A percentile compares a stretch with the other conserved stretches of the same genome.
These are phyloP conservation scores for Mirza zaza DNA, from an alignment of 2,113 vertebrate genomes.

Conservation along the genomic window DNA sequence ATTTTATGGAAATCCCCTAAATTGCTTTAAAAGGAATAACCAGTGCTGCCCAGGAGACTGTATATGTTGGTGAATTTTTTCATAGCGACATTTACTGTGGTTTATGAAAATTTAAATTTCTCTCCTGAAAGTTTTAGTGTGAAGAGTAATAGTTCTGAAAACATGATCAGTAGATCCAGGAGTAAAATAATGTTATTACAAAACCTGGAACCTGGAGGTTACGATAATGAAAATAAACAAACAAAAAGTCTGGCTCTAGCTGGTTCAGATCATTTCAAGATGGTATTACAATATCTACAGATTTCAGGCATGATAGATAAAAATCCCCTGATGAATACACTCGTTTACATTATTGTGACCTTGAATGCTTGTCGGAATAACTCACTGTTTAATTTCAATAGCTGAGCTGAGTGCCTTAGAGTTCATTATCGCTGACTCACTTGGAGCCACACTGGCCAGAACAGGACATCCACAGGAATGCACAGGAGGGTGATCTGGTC, in stretches of 20 bases:
- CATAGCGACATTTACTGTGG: background rate
- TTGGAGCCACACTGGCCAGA: constrained; percentile 64
- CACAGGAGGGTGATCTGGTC: constrained; percentile 46
- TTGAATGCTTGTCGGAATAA: constrained; percentile 67
- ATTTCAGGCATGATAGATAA: constrained; percentile 51
- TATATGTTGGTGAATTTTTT: background rate
- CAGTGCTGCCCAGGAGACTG: background rate
- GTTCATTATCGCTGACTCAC: constrained; percentile 64
- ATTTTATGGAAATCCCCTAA: constrained; percentile 22
- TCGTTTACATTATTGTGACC: constrained; percentile 71
- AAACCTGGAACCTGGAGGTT: constrained; percentile 56
- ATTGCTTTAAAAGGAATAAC: constrained; percentile 39
- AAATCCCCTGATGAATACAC: constrained; percentile 68
- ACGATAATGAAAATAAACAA: background rate
- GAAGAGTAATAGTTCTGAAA: constrained; percentile 48
- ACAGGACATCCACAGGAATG: background rate
- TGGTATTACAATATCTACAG: constrained; percentile 58
- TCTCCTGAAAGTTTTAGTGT: constrained; percentile 32
- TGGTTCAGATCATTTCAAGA: constrained; percentile 51
- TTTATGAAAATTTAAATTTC: constrained; percentile 66
- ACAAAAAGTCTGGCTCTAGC: constrained; percentile 28
- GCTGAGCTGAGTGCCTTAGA: constrained; percentile 56
- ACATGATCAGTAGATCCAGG: constrained; percentile 30
- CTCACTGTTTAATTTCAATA: constrained; percentile 70
- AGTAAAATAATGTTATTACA: constrained; percentile 47